These are phyloP conservation scores for Chamaetylas fuelleborni DNA, from an alignment of 2,113 vertebrate species.

Conservation along the genomic window DNA sequence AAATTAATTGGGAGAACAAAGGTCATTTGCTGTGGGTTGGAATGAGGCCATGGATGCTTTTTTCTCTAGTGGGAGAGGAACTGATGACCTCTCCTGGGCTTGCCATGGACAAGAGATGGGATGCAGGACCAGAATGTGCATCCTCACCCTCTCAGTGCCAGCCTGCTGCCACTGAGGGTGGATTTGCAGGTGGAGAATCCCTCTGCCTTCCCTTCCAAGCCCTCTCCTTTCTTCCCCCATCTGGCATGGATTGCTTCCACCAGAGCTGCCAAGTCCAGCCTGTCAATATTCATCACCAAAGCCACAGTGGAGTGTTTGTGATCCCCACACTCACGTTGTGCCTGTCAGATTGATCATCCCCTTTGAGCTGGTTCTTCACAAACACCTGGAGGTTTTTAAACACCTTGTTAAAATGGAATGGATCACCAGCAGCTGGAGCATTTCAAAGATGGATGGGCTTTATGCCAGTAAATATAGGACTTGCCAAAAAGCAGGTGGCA, in stretches of 20 bases:
- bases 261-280: slow-evolving; percentile 44
- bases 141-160: neutral
- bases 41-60: neutral
- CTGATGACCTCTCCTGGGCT: neutral
- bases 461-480: neutral
- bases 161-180: neutral
- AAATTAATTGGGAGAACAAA: slow-evolving; percentile 66
- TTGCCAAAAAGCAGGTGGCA: slow-evolving; percentile 50
- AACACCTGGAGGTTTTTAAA: slow-evolving; percentile 83
- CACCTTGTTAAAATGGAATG: slow-evolving; percentile 69
- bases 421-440: slow-evolving; percentile 41
- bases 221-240: slow-evolving; percentile 5
- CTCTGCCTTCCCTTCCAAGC: neutral
- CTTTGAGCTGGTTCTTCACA: slow-evolving; percentile 71
- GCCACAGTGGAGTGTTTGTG: neutral
- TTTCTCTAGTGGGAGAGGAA: neutral
- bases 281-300: slow-evolving; percentile 34
- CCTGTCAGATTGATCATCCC: slow-evolving; percentile 79
- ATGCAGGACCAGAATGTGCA: neutral
- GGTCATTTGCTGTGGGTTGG: slow-evolving; percentile 41
- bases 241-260: slow-evolving; percentile 8
- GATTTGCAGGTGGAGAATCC: neutral
- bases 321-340: slow-evolving; percentile 50
- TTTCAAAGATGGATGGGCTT: neutral
- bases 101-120: neutral